Base-by-base conservation (phyloP, 2,888 invertebrate genomes). In the Folsomia candida region DNA sequence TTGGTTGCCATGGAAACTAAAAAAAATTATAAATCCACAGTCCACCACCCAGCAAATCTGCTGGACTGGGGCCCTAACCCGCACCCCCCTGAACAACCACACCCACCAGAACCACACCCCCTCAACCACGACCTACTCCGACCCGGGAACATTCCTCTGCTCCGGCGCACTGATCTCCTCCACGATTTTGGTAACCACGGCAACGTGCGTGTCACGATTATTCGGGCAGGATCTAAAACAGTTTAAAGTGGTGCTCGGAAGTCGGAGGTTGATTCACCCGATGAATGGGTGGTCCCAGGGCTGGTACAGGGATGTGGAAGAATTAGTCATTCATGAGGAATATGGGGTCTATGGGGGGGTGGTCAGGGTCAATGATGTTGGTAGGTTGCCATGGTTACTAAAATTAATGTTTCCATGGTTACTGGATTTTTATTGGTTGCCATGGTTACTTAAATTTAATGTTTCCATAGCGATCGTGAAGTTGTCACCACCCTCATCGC, bases 121-220 rank as follows among this genome's bases (percentile, higher is more conserved):
- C 1, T 28, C 76, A 24, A n/a, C n/a, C n/a, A 11, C n/a, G 22
- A 67, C 69, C 0, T 61, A 69, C 2, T 65, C 69, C 20, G 79
- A 79, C 70, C 78, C 78, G 0, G 79, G 79, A 28, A 72, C 76
- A 11, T 79, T 78, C 57, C 72, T 79, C 54, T 79, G 79, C 67
- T 73, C 76, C 2, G 79, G 74, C 28, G 74, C 74, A 14, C 26
- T 74, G 37, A 66, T 74, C 2, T 37, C 60, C 2, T 59, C 60
- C 9, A 69, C 71, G 11, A 66, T 75, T 9, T 64, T 79, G 0
- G 68, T 79, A 18, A 78, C 79, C 4, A 75, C 77, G 6, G 78
- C 78, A 1, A 79, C 79, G 1, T 79, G 79, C 29, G 76, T 79
- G 9, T 37, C 37, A 37, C 51, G 79, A 25, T 61, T 78, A 1